These are phyloP conservation scores for Guaruba guarouba DNA, from an alignment of 2,113 vertebrate species.

Conservation along the genomic window DNA sequence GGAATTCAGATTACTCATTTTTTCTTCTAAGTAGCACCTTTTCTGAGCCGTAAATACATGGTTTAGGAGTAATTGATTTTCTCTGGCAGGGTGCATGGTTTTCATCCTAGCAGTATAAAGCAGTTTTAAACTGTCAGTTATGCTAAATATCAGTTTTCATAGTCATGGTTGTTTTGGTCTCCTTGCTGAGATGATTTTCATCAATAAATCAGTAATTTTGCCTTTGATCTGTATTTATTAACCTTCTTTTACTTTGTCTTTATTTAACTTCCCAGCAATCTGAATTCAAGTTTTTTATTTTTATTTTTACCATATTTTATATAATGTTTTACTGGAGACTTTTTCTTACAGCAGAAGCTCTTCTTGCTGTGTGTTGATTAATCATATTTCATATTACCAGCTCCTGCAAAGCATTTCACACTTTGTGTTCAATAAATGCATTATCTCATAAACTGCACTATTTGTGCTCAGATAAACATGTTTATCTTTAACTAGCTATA, in stretches of 20 bases:
- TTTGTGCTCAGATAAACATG: background rate
- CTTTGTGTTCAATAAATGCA: background rate
- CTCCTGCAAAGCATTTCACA: background rate
- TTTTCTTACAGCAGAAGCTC: background rate
- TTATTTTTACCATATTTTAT: background rate
- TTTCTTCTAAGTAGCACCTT: background rate
- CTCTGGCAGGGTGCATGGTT: background rate
- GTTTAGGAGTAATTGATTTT: conserved; percentile 31
- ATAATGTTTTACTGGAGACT: background rate
- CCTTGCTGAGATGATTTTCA: background rate
- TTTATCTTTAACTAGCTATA: background rate
- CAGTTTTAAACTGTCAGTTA: background rate
- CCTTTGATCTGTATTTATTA: background rate
- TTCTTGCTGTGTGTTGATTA: conserved; percentile 12
- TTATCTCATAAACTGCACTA: background rate
- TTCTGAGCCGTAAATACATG: background rate
- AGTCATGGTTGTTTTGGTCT: background rate
- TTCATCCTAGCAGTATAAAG: background rate
- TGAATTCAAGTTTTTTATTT: background rate
- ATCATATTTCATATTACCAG: background rate
- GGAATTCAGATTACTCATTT: background rate
- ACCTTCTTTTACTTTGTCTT: background rate
- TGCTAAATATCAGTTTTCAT: background rate
- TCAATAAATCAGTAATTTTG: background rate
- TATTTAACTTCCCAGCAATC: background rate